Evolutionary conservation across 2,888 invertebrate genomes (phyloP).

Genomic region (Lagria hirta): DNA sequence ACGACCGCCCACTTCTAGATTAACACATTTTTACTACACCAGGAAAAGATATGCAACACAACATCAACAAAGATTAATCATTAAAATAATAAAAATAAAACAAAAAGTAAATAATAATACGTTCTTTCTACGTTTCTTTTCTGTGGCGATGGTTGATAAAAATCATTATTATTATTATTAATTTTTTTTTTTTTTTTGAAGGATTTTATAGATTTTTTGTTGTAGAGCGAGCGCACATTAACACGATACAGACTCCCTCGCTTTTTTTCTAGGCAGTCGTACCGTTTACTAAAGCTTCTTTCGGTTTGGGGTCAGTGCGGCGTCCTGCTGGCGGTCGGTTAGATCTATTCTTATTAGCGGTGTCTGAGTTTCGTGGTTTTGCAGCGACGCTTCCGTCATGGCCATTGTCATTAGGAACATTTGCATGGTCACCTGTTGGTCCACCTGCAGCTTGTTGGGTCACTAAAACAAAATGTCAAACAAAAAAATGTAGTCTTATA

Average conservation of each 20-base stretch:
- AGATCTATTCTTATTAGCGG: conserved; percentile 42
- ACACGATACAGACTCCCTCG: conserved; percentile 13
- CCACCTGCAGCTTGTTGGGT: conserved; percentile 24
- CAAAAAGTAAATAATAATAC: conserved; percentile 29
- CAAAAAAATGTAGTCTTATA: too few species aligned
- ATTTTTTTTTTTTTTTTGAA: too few species aligned
- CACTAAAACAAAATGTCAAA: conserved; percentile 41
- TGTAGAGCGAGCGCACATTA: too few species aligned
- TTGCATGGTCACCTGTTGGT: conserved; percentile 14
- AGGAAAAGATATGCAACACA: conserved; percentile 45
- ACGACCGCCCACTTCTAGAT: conserved; percentile 48
- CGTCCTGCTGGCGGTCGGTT: conserved; percentile 49
- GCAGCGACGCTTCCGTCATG: background rate
- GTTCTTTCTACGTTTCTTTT: too few species aligned
- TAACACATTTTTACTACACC: conserved; percentile 39
- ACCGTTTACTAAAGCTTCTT: conserved; percentile 69
- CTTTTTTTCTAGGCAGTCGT: conserved; percentile 61
- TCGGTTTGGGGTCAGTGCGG: conserved; percentile 56
- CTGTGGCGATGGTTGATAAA: too few species aligned
- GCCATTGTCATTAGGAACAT: conserved; percentile 16
- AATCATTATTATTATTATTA: too few species aligned
- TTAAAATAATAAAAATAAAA: conserved; percentile 14
- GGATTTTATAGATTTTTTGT: too few species aligned
- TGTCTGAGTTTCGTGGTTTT: too few species aligned
- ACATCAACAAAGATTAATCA: conserved; percentile 34